phyloP scores from a whole-genome alignment of 2,113 vertebrate genomes.

The Cacatua alba region DNA sequence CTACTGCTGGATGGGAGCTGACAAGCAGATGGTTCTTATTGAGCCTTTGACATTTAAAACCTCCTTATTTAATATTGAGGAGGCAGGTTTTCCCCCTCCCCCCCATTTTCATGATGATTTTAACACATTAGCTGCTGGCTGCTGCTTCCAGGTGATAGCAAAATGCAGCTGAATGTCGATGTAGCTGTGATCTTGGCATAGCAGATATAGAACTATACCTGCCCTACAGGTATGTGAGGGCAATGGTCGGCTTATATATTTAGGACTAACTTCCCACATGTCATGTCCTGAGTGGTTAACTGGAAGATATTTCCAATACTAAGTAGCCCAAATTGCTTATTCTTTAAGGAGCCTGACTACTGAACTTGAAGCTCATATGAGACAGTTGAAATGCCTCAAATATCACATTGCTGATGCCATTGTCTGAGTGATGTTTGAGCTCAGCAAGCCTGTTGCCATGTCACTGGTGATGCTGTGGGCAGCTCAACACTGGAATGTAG shows the following conservation, averaged over 20 bases:
- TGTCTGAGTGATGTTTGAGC: not conserved
- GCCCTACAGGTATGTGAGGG: accelerated
- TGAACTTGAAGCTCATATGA: not conserved
- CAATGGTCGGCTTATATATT: not conserved
- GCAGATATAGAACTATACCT: not conserved
- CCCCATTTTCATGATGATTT: not conserved
- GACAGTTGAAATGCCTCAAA: not conserved
- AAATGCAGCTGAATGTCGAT: not conserved
- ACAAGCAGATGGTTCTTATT: not conserved
- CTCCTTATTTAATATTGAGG: not conserved
- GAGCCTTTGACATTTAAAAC: slow-evolving; percentile 21
- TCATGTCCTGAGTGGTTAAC: not conserved
- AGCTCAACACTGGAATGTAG: not conserved
- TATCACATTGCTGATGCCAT: not conserved
- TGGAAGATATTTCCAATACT: not conserved
- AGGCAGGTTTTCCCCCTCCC: accelerated
- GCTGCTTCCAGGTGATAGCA: not conserved
- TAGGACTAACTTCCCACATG: not conserved
- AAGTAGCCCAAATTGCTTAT: not conserved
- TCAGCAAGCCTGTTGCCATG: not conserved
- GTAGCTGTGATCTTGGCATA: not conserved
- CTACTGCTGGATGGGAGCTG: not conserved
- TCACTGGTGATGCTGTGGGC: accelerated
- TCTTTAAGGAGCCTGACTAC: not conserved
- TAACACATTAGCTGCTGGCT: not conserved